These are phyloP conservation scores for Alsophila aescularia DNA, from an alignment of 2,888 invertebrate genomes.

Conservation along the genomic window DNA sequence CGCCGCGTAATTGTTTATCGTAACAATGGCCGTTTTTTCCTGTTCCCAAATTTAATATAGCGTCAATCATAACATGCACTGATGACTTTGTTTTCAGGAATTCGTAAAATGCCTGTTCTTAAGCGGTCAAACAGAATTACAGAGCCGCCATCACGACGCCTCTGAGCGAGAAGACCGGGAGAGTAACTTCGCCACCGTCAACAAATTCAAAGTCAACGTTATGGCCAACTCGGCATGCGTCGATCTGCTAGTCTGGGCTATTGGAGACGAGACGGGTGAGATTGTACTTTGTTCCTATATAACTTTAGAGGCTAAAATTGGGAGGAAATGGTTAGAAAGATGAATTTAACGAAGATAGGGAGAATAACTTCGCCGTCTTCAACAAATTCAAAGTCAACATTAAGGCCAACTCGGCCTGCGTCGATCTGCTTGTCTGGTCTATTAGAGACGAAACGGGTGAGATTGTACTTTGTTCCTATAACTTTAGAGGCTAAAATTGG, in stretches of 20 bases:
- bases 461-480: conserved; percentile 19
- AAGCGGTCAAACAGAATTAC: conserved; percentile 96
- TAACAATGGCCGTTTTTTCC: too few relatives aligned
- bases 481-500: background rate
- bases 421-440: conserved; percentile 98
- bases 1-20: too few relatives aligned
- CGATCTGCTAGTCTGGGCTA: conserved; percentile 98
- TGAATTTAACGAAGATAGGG: conserved; percentile 89
- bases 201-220: conserved; percentile 97
- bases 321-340: too few relatives aligned
- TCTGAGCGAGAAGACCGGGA: conserved; percentile 93
- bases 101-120: conserved; percentile 95
- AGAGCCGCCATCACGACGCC: conserved; percentile 92
- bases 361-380: conserved; percentile 91
- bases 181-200: conserved; percentile 91
- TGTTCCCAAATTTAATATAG: too few relatives aligned
- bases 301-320: background rate
- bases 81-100: conserved; percentile 78
- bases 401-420: conserved; percentile 98
- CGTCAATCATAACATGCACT: background rate
- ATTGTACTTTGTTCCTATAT: conserved; percentile 17
- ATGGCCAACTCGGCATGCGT: conserved; percentile 99
- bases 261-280: conserved; percentile 97
- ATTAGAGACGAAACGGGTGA: conserved; percentile 98
- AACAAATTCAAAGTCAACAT: conserved; percentile 97